Base-by-base conservation (phyloP, 2,797 vertebrate species). In the Alauda arvensis region DNA sequence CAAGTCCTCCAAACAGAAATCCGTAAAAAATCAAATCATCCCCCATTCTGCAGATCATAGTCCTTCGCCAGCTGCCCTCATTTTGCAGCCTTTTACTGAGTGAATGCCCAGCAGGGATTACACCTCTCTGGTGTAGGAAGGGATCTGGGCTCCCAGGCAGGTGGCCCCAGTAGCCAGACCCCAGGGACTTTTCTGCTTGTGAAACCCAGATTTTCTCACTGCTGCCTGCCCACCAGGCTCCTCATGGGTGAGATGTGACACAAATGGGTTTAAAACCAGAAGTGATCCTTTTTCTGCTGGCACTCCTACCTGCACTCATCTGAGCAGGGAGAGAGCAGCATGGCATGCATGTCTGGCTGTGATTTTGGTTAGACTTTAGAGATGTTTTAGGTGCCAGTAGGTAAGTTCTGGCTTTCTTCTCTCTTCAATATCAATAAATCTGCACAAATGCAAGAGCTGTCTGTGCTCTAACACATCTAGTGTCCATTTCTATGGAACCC, bases 301-400 rank as follows among this genome's bases (percentile, higher is more conserved):
- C 40, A 52, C 12, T 86, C 28, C 39, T 76, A 23, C 25, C 59
- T 34, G 48, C 2, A 0, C 18, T 75, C 2, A 7, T 33, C 63
- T 33, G 21, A 77, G 53, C 77, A 37, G 40, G 24, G 63, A 42
- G 18, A 0, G 15, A 81, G n/a, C 67, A 81, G 67, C 26, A n/a
- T 1, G 3, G 46, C 48, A 46, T 0, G 0, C 40, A 20, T 2
- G 1, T 8, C 21, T 24, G 33, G n/a, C 25, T 43, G 46, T 16
- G 57, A 7, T 25, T 89, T 75, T 49, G 81, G 19, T 61, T 39
- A 14, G 52, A 26, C 46, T 29, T 34, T 45, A 40, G 43, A 37
- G 43, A 14, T 8, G 5, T 24, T 61, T 49, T 63, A 49, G 15
- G 19, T 75, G 31, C 77, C 43, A 33, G 37, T 8, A 55, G 10